phyloP scores from a whole-genome alignment of 2,888 invertebrate genomes.

The Philereme transversata region DNA sequence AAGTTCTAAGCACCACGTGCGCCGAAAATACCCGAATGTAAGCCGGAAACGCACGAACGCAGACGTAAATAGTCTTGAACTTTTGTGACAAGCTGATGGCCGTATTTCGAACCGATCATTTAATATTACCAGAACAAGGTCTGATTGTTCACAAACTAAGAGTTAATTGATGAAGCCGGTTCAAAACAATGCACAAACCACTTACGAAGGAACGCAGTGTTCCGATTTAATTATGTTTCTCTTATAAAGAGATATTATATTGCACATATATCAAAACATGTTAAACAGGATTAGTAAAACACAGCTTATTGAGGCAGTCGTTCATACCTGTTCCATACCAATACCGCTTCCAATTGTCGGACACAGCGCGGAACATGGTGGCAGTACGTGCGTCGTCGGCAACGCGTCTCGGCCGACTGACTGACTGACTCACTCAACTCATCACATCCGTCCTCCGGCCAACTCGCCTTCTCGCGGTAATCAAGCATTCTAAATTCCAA shows the following conservation, averaged over 20 bases:
- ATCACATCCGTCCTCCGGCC: not conserved
- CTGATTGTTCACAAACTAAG: not conserved
- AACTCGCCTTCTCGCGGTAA: constrained; percentile 41
- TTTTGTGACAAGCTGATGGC: constrained; percentile 51
- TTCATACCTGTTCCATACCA: constrained; percentile 83
- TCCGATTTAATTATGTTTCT: not conserved
- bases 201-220: constrained; percentile 8
- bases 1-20: constrained; percentile 61
- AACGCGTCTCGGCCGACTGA: constrained; percentile 73
- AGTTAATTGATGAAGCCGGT: constrained; percentile 19
- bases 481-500: constrained; percentile 48
- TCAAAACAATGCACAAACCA: constrained; percentile 16
- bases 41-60: constrained; percentile 57
- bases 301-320: constrained; percentile 64
- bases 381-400: constrained; percentile 64
- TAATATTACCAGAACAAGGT: constrained; percentile 2
- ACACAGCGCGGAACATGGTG: constrained; percentile 74
- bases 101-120: constrained; percentile 52
- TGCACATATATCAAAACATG: too few species aligned
- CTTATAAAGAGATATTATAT: not conserved
- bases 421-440: constrained; percentile 28
- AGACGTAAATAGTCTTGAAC: constrained; percentile 75
- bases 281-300: constrained; percentile 2
- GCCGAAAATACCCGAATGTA: constrained; percentile 62
- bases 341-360: constrained; percentile 77